phyloP scores from a whole-genome alignment of 1,140 invertebrate species.

The Nylanderia fulva region DNA sequence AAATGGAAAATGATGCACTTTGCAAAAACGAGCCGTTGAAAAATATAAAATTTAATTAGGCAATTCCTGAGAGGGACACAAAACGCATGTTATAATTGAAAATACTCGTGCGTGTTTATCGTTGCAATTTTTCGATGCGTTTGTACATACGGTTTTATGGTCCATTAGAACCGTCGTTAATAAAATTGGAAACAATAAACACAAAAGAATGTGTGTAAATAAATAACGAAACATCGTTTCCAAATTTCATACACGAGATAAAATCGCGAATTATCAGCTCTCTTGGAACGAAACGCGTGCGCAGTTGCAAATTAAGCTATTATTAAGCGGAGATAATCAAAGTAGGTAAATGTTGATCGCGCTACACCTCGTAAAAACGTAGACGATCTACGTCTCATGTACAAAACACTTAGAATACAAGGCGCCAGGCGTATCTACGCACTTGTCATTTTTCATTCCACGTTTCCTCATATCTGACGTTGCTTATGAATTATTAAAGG shows the following conservation, averaged over 20 bases:
- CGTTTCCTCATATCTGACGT: slow-evolving; percentile 44
- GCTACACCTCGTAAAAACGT: background rate
- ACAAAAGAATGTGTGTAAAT: slow-evolving; percentile 28
- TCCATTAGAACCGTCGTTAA: slow-evolving; percentile 32
- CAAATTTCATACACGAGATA: slow-evolving; percentile 41
- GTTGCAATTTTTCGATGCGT: slow-evolving; percentile 26
- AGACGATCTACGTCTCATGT: slow-evolving; percentile 25
- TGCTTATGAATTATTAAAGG: slow-evolving; percentile 54
- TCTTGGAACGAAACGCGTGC: too few species aligned
- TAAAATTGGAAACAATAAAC: slow-evolving; percentile 39
- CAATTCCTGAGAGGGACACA: slow-evolving; percentile 29
- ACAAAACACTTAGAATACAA: slow-evolving; percentile 16
- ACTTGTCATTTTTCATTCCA: slow-evolving; percentile 42
- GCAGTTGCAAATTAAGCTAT: slow-evolving; percentile 8
- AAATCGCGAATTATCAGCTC: slow-evolving; percentile 21
- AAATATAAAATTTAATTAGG: slow-evolving; percentile 12
- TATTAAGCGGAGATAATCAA: background rate
- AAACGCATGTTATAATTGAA: background rate
- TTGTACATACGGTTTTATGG: slow-evolving; percentile 26
- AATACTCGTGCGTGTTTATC: slow-evolving; percentile 28
- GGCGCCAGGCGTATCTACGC: slow-evolving; percentile 29
- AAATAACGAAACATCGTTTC: slow-evolving; percentile 3
- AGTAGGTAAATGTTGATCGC: background rate
- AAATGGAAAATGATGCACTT: background rate
- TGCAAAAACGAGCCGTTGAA: background rate